Evolutionary conservation across 2,113 vertebrate genomes (phyloP).

Genomic region (Cervus canadensis): DNA sequence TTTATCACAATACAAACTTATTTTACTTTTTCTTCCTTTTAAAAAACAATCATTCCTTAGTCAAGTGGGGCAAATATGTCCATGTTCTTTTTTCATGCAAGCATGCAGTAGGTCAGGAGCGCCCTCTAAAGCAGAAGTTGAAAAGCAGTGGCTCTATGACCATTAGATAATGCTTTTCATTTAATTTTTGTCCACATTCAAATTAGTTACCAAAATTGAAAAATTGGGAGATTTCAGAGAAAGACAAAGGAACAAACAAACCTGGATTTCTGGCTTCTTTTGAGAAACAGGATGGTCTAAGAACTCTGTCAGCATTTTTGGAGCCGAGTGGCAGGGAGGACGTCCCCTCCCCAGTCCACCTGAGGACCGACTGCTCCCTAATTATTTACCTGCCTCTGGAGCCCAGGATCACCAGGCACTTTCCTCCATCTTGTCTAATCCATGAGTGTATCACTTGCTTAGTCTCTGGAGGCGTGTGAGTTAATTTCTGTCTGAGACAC

Average conservation of each 20-base stretch:
- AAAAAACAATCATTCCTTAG: neutral
- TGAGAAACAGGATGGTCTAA: neutral
- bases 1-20: neutral
- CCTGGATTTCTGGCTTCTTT: neutral
- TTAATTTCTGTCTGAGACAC: neutral
- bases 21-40: neutral
- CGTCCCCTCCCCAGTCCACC: neutral
- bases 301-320: neutral
- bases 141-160: neutral
- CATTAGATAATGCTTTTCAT: neutral
- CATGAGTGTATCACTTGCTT: neutral
- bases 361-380: neutral
- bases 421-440: too few species aligned
- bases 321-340: neutral
- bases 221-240: neutral
- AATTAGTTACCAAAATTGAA: neutral
- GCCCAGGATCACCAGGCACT: neutral
- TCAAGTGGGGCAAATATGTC: neutral
- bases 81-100: neutral
- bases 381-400: neutral
- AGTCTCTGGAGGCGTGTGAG: neutral
- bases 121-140: neutral
- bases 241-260: neutral
- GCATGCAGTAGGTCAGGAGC: neutral
- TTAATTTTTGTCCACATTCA: neutral